phyloP scores from a whole-genome alignment of 92 coral and sea anemone genomes.

The Metridium senile region DNA sequence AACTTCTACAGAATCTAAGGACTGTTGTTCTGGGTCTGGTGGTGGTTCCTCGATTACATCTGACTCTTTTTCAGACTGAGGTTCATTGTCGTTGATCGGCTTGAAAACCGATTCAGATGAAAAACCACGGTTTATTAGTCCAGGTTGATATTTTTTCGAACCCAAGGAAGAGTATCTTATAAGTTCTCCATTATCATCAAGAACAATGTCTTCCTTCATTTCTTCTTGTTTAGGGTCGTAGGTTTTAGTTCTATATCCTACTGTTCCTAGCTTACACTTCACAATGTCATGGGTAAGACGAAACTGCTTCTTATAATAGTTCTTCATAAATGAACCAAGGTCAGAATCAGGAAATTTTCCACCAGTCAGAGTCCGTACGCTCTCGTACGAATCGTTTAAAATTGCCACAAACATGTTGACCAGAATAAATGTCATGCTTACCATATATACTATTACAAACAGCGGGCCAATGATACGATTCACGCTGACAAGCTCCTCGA shows the following conservation, averaged over 20 bases:
- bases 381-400: conserved; percentile 80
- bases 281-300: conserved; percentile 39
- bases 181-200: conserved; percentile 19
- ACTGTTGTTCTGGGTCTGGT: not conserved
- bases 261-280: conserved; percentile 67
- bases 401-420: conserved; percentile 90
- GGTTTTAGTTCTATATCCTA: conserved; percentile 62
- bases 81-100: conserved; percentile 7
- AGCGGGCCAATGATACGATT: conserved; percentile 73
- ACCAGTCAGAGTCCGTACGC: conserved; percentile 67
- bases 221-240: conserved; percentile 50
- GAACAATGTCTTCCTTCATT: conserved; percentile 5
- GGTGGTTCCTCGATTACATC: not conserved
- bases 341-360: conserved; percentile 81
- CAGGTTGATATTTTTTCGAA: conserved; percentile 34
- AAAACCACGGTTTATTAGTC: conserved; percentile 12
- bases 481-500: conserved; percentile 41
- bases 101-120: conserved; percentile 31
- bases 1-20: conserved; percentile 20
- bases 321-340: conserved; percentile 70
- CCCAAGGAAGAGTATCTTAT: conserved; percentile 62
- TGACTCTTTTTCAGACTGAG: not conserved
- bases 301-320: conserved; percentile 55
- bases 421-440: conserved; percentile 72
- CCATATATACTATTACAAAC: conserved; percentile 67